Percentiles rank a stretch among this genome's conserved stretches.
Conservation (phyloP, 2,888 invertebrate genomes). For the Cephus pulcher region DNA sequence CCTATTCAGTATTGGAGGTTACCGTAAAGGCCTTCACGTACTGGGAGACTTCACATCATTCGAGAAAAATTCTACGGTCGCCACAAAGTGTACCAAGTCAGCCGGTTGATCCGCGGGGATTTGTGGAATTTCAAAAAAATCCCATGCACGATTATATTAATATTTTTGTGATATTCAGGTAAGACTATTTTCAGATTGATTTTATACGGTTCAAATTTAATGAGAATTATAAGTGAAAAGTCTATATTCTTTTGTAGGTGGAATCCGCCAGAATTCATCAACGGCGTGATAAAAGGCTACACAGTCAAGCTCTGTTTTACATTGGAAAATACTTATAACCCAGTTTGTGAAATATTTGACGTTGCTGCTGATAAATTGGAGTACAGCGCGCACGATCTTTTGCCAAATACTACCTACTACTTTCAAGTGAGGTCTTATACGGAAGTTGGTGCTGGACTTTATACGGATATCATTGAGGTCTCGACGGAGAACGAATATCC, state of each 20-base stretch:
- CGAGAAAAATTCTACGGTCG: conserved; percentile 75
- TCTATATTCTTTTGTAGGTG: conserved; percentile 76
- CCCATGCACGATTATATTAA: conserved; percentile 56
- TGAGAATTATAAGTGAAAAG: not conserved
- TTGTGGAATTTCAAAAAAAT: conserved; percentile 71
- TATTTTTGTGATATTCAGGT: conserved; percentile 55
- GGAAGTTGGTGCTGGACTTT: conserved; percentile 79
- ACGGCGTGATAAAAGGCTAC: conserved; percentile 82
- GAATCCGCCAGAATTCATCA: conserved; percentile 79
- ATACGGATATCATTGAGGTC: conserved; percentile 74
- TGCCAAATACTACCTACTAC: conserved; percentile 74
- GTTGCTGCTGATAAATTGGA: conserved; percentile 70
- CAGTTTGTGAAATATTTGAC: conserved; percentile 70
- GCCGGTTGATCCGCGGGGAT: conserved; percentile 80
- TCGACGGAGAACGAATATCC: conserved; percentile 80
- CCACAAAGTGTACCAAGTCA: conserved; percentile 85
- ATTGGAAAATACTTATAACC: conserved; percentile 65
- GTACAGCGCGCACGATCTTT: conserved; percentile 71
- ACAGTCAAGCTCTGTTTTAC: conserved; percentile 77
- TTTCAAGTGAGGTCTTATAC: conserved; percentile 84
- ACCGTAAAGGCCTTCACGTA: conserved; percentile 85
- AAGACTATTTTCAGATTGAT: conserved; percentile 34
- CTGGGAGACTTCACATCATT: conserved; percentile 82
- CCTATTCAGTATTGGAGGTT: conserved; percentile 79
- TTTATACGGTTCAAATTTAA: conserved; percentile 23